Conservation (phyloP, 2,888 invertebrate genomes). For the Coenonympha arcania region DNA sequence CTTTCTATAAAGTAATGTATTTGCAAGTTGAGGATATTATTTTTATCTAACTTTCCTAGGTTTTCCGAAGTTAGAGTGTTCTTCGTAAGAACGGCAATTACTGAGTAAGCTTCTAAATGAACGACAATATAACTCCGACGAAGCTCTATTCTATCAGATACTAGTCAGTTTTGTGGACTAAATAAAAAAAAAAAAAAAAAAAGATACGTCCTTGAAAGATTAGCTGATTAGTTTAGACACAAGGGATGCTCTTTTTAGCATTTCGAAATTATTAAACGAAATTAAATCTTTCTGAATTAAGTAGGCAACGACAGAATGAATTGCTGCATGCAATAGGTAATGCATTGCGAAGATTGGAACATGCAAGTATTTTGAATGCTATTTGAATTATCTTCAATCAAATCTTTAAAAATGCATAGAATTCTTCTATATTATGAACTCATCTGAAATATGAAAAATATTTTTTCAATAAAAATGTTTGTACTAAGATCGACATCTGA, state of each 20-base stretch:
- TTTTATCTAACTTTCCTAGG: no score
- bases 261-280: background rate
- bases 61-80: background rate
- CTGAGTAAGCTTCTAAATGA: conserved; percentile 20
- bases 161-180: no score
- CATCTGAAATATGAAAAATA: background rate
- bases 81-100: conserved; percentile 12
- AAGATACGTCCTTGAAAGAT: conserved; percentile 25
- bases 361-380: background rate
- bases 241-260: conserved; percentile 25
- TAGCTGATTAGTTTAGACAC: conserved; percentile 31
- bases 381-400: background rate
- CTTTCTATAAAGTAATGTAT: no score
- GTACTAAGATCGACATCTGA: no score
- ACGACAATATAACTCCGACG: background rate
- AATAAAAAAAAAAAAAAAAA: no score
- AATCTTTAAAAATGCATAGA: background rate
- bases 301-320: background rate
- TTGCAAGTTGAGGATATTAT: no score
- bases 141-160: conserved; percentile 20
- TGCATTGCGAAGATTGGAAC: background rate
- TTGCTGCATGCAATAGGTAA: background rate
- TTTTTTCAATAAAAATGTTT: background rate
- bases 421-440: background rate
- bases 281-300: background rate